Evolutionary conservation across 2,113 vertebrate genomes (phyloP).

Genomic region (Xenus cinereus): DNA sequence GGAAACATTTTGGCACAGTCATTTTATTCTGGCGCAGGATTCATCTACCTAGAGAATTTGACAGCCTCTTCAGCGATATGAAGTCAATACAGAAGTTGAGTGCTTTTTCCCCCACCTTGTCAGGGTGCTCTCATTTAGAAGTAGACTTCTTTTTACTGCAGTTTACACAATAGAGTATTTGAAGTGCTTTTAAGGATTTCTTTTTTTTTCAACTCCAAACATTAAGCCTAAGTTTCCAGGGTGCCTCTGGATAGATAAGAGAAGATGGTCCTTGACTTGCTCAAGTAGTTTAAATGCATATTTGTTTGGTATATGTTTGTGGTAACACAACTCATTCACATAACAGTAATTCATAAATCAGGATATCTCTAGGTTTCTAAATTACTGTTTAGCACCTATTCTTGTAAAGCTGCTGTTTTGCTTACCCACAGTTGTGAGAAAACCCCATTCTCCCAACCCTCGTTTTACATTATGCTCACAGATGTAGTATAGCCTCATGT

Average conservation of each 20-base stretch:
- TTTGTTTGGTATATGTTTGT: neutral
- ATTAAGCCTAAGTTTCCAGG: neutral
- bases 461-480: neutral
- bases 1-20: neutral
- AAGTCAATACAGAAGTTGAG: neutral
- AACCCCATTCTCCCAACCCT: neutral
- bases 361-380: neutral
- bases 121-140: neutral
- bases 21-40: neutral
- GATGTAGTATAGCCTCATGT: conserved; percentile 1
- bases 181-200: neutral
- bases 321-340: neutral
- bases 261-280: neutral
- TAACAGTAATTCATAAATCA: neutral
- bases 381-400: neutral
- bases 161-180: neutral
- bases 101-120: accelerated
- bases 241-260: neutral
- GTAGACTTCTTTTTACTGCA: neutral
- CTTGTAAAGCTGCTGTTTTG: neutral
- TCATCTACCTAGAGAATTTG: neutral
- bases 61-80: neutral
- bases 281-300: neutral
- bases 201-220: neutral
- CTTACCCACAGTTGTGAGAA: neutral